These are phyloP conservation scores for Perca schrenkii DNA, from an alignment of 2,113 vertebrate genomes.

Conservation along the genomic window DNA sequence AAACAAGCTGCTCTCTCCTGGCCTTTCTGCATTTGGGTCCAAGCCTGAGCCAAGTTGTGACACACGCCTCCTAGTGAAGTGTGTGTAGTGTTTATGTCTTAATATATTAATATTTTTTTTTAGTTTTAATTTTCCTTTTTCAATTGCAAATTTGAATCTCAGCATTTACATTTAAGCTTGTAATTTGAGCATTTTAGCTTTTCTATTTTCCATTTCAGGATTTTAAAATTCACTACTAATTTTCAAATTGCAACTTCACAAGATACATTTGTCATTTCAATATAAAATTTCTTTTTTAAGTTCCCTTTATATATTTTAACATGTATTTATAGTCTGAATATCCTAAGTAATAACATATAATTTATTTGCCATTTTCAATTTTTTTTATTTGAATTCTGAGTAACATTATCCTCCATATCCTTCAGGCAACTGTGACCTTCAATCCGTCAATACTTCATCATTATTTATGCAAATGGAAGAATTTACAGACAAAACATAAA, in stretches of 20 bases:
- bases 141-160: background rate
- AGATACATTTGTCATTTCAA: background rate
- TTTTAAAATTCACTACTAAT: background rate
- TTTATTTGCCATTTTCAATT: background rate
- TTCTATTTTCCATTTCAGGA: background rate
- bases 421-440: background rate
- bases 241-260: no score
- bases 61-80: no score
- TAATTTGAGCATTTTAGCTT: no score
- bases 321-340: no score
- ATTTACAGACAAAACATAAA: background rate
- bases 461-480: background rate
- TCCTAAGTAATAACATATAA: background rate
- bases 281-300: background rate
- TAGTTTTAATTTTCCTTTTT: background rate
- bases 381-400: background rate
- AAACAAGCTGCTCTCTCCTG: no score
- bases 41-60: no score
- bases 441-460: no score
- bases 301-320: no score
- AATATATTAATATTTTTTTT: background rate
- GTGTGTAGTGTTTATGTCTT: background rate
- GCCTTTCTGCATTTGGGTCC: no score
- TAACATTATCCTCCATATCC: background rate
- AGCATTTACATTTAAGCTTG: background rate